Conservation (phyloP, 2,113 vertebrate genomes). For the Fulica atra region DNA sequence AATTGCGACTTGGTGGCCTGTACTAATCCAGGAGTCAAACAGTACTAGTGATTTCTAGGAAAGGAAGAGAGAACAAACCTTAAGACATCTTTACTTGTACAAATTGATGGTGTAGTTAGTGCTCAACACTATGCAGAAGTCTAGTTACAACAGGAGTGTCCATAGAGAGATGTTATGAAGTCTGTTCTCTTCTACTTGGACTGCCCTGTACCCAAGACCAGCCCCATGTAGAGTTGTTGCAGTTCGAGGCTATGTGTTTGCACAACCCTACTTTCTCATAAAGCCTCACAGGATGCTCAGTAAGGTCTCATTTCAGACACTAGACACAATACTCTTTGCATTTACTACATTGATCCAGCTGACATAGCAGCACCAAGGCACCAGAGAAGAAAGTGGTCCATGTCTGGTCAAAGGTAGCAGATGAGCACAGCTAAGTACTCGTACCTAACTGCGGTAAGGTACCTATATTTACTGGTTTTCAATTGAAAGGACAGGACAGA, state of each 20-base stretch:
- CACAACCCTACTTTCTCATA: not conserved
- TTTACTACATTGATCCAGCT: not conserved
- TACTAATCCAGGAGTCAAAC: not conserved
- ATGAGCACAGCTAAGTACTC: not conserved
- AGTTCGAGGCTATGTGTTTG: not conserved
- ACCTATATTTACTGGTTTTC: not conserved
- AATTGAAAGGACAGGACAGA: not conserved
- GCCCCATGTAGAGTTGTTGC: fast-evolving
- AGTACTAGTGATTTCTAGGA: not conserved
- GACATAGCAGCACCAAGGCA: not conserved
- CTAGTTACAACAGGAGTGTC: not conserved
- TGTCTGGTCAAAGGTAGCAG: not conserved
- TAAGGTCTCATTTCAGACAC: not conserved
- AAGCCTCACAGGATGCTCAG: not conserved
- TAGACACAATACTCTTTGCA: not conserved
- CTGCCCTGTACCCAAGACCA: not conserved
- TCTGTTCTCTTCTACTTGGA: fast-evolving
- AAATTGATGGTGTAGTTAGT: not conserved
- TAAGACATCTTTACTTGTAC: not conserved
- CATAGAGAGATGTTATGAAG: not conserved
- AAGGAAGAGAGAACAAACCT: not conserved
- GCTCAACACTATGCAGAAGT: not conserved
- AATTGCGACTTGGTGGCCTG: not conserved
- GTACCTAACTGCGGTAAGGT: not conserved
- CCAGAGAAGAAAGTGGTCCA: not conserved